Evolutionary conservation across 2,888 invertebrate genomes (phyloP), one percentile per base, ranked within the genome.

Genomic region (Temnothorax ravouxi): DNA sequence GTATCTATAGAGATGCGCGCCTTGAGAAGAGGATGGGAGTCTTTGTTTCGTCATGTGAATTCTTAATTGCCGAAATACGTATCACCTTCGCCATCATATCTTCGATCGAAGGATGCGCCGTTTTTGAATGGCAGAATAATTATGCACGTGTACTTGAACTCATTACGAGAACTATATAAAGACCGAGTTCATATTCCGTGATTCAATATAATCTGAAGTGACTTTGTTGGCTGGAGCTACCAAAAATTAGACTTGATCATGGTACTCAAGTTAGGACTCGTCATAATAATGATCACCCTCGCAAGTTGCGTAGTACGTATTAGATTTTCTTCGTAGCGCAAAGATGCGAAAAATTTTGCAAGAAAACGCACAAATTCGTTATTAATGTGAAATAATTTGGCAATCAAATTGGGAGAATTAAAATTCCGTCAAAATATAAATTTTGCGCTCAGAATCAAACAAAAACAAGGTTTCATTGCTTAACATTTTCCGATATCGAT

Each of bases 31-130:
- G 38, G 56, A 72, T 74, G 54, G 62, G 29, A 29, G 61, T 75
- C 13, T 38, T 56, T 44, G 72, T 61, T 62, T 50, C 62, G 21
- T 88, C 87, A 38, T 87, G 84, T 77, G 62, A 29, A 88, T 56
- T 52, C 11, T 69, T 86, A 82, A 88, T 87, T 86, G 84, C 87
- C 83, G 75, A 87, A 88, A 89, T 88, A 85, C 83, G 86, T 84
- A 88, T 88, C 84, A 85, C 86, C 88, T 84, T 88, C 89, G 85
- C 86, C 79, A 41, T 18, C 50, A 21, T 66, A 67, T 82, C 76
- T 84, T 71, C 61, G 50, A 88, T 85, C 67, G 71, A 86, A 80
- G 67, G 66, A 81, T 74, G 34, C 52, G 41, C 34, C 34, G 9
- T 75, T 83, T 47, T 61, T 64, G 54, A 34, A 84, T 82, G 76